These are phyloP conservation scores for Drosophila seclusa DNA, from an alignment of 2,888 invertebrate species.

Conservation along the genomic window DNA sequence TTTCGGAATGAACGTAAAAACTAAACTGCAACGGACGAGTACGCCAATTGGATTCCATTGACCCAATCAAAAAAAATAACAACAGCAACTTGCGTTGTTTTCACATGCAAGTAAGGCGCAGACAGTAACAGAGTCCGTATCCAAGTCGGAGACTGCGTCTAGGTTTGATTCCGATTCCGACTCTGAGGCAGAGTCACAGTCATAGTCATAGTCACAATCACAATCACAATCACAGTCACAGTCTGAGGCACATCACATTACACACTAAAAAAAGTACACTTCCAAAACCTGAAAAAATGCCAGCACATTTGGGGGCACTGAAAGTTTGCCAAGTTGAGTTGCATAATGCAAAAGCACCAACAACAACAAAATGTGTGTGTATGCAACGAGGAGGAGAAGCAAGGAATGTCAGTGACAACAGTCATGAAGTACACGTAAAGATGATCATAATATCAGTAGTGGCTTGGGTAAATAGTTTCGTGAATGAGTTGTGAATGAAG, in stretches of 20 bases:
- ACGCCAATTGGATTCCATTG: constrained; percentile 78
- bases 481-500: constrained; percentile 20
- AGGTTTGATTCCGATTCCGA: constrained; percentile 1
- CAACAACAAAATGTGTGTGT: neutral
- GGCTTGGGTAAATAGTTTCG: constrained; percentile 24
- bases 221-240: constrained; percentile 23
- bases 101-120: constrained; percentile 38
- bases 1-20: constrained; percentile 38
- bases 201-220: constrained; percentile 9
- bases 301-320: constrained; percentile 40
- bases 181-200: constrained; percentile 8
- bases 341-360: constrained; percentile 43
- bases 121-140: constrained; percentile 18
- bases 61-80: constrained; percentile 72
- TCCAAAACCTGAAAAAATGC: constrained; percentile 66
- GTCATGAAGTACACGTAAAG: neutral
- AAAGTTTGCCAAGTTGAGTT: constrained; percentile 48
- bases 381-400: constrained; percentile 19
- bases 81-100: constrained; percentile 29
- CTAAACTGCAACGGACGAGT: constrained; percentile 61
- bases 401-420: constrained; percentile 33
- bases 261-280: constrained; percentile 45
- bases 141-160: constrained; percentile 11
- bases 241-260: constrained; percentile 26
- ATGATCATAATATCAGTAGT: constrained; percentile 11